Percentiles rank a stretch among this genome's conserved stretches.
Evolutionary conservation across 2,888 invertebrate species (phyloP).

Genomic region (Lochmaea crataegi): DNA sequence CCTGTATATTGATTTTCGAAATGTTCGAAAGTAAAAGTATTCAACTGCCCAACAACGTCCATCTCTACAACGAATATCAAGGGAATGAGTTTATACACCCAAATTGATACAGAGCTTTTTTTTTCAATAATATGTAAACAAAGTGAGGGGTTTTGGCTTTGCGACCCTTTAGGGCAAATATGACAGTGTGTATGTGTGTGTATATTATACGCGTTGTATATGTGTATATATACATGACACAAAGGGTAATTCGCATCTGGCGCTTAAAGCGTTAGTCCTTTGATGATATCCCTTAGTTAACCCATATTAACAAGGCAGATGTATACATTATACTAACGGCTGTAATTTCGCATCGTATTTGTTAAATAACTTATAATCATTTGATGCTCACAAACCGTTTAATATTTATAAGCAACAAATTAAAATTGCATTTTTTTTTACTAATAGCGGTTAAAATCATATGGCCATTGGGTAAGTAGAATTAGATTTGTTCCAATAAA

Average conservation of each 20-base stretch:
- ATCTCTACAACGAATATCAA: constrained; percentile 6
- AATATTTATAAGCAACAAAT: constrained; percentile 32
- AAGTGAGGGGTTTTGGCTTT: constrained; percentile 49
- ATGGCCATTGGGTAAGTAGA: background rate
- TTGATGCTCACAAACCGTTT: constrained; percentile 53
- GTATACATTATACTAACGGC: constrained; percentile 56
- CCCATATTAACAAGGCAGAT: constrained; percentile 56
- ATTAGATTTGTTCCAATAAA: background rate
- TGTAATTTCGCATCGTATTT: constrained; percentile 56
- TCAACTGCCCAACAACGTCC: background rate
- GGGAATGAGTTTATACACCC: constrained; percentile 47
- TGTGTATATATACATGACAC: constrained; percentile 54
- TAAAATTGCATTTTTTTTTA: background rate
- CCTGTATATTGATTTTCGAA: too few species aligned
- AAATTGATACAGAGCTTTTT: constrained; percentile 56
- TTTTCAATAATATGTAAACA: constrained; percentile 60
- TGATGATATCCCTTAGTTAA: constrained; percentile 60
- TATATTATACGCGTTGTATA: constrained; percentile 24
- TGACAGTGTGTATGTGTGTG: constrained; percentile 41
- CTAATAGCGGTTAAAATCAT: background rate
- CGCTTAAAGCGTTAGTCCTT: constrained; percentile 58
- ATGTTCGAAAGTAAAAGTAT: too few species aligned
- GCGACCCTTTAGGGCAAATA: constrained; percentile 51
- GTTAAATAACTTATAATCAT: constrained; percentile 60
- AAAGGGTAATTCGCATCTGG: constrained; percentile 63